Evolutionary conservation across 2,113 vertebrate genomes (phyloP).

Genomic region (Clarias magur): DNA sequence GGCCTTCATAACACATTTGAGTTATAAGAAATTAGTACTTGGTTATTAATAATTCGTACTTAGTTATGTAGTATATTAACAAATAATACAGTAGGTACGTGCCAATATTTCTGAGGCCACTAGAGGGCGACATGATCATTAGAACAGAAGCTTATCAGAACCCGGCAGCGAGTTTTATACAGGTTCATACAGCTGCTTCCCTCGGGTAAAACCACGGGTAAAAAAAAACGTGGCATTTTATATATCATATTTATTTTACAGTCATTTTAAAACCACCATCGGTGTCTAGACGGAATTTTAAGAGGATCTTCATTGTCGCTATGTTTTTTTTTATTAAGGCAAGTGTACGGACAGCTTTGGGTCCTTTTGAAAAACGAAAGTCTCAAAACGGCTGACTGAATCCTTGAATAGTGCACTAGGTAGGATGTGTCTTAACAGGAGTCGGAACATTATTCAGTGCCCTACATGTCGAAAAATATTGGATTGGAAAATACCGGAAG

Average conservation of each 20-base stretch:
- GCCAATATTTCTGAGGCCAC: neutral
- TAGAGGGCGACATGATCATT: neutral
- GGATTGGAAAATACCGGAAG: neutral
- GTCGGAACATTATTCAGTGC: neutral
- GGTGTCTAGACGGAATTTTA: neutral
- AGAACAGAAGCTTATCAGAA: neutral
- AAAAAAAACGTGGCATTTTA: neutral
- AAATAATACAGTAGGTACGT: neutral
- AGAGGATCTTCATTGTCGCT: neutral
- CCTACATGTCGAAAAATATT: neutral
- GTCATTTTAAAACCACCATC: neutral
- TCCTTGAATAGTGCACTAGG: neutral
- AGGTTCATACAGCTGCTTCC: neutral
- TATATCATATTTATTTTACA: neutral
- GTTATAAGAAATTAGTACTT: no score
- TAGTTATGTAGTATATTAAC: no score
- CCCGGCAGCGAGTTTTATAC: neutral
- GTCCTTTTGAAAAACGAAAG: neutral
- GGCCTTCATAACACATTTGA: no score
- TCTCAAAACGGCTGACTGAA: neutral
- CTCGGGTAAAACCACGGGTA: neutral
- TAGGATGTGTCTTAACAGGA: neutral
- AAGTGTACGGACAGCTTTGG: constrained; percentile 44
- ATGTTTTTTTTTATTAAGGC: constrained; percentile 53
- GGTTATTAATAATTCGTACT: no score